phyloP scores from a whole-genome alignment of 2,888 invertebrate species.

The Andrena haemorrhoa region DNA sequence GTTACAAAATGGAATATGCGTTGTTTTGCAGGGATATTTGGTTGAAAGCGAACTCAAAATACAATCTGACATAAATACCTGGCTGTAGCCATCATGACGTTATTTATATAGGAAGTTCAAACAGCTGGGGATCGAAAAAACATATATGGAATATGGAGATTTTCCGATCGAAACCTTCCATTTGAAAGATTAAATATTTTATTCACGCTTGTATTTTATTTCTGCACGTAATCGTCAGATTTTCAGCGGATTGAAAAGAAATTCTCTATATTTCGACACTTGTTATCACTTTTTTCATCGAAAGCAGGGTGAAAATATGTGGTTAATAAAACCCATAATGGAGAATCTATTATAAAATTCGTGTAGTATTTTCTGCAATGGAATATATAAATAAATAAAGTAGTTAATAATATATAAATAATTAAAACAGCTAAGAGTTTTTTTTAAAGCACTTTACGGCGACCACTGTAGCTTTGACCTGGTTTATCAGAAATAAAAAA shows the following conservation, averaged over 20 bases:
- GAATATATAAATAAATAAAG: too few species aligned
- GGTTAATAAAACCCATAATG: too few species aligned
- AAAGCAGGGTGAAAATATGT: too few species aligned
- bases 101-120: neutral
- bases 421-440: too few species aligned
- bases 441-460: too few species aligned
- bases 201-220: neutral
- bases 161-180: neutral
- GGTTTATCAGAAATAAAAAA: too few species aligned
- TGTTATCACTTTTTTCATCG: too few species aligned
- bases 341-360: too few species aligned
- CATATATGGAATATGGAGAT: neutral
- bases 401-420: too few species aligned
- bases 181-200: conserved; percentile 1
- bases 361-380: too few species aligned
- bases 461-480: too few species aligned
- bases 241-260: neutral
- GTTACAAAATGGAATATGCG: neutral
- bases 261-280: too few species aligned
- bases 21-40: neutral
- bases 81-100: neutral
- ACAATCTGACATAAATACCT: neutral
- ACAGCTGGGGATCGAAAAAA: neutral
- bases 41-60: neutral
- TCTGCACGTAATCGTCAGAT: neutral